A percentile compares a stretch with the other conserved stretches of the same genome.
Conservation (phyloP, 2,797 vertebrate genomes). For the Bradypodion pumilum region DNA sequence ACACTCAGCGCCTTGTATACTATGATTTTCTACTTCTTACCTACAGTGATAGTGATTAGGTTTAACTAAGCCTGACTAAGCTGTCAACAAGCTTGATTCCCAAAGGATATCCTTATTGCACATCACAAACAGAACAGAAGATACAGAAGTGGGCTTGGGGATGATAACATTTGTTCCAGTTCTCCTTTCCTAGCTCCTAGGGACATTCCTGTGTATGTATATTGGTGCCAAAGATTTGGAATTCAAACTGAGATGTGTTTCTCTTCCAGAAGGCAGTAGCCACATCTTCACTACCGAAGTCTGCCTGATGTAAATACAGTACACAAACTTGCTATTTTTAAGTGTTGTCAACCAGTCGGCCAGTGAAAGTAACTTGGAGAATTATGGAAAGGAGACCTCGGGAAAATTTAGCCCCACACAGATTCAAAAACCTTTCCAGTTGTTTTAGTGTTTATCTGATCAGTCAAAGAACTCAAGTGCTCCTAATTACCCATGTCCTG, state of each 20-base stretch:
- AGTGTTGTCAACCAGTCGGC: conserved; percentile 10
- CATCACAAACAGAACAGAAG: conserved; percentile 46
- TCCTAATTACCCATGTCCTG: background rate
- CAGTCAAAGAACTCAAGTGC: background rate
- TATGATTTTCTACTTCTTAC: conserved; percentile 24
- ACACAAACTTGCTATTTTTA: conserved; percentile 29
- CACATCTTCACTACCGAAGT: conserved; percentile 7
- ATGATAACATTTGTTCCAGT: background rate
- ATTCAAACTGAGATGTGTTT: conserved; percentile 3
- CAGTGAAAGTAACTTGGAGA: conserved; percentile 3
- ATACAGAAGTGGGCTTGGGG: conserved; percentile 26
- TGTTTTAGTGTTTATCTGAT: conserved; percentile 12
- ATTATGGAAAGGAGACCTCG: conserved; percentile 11
- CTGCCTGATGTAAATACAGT: conserved; percentile 28
- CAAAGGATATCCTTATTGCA: conserved; percentile 37
- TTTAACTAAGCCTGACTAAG: conserved; percentile 44
- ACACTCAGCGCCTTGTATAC: conserved; percentile 42
- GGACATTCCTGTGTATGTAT: conserved; percentile 13
- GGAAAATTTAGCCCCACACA: background rate
- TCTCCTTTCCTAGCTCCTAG: background rate
- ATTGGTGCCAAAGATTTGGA: conserved; percentile 7
- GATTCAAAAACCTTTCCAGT: conserved; percentile 2
- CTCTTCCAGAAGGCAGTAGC: conserved; percentile 24
- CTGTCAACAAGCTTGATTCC: conserved; percentile 52
- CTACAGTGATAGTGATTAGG: conserved; percentile 47